phyloP scores from a whole-genome alignment of 2,888 invertebrate species.

The Halictus quadricinctus region DNA sequence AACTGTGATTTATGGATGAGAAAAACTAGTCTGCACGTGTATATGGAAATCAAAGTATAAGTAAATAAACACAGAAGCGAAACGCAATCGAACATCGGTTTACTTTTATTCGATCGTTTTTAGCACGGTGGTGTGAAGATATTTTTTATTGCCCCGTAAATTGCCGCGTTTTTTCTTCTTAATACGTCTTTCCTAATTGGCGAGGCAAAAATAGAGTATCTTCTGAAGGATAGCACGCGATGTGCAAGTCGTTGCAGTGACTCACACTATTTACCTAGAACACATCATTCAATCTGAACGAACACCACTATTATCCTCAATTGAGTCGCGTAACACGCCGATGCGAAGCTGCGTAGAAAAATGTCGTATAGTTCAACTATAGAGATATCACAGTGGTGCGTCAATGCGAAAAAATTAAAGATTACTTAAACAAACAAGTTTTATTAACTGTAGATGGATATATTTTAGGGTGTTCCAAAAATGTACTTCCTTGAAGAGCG shows the following conservation, averaged over 20 bases:
- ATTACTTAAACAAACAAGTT: too few relatives aligned
- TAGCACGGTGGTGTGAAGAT: background rate
- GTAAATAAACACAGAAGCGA: background rate
- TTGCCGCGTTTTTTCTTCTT: background rate
- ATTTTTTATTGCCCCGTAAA: background rate
- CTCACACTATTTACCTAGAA: conserved; percentile 7
- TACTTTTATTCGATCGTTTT: background rate
- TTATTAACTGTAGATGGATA: too few relatives aligned
- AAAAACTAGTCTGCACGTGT: background rate
- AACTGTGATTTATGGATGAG: background rate
- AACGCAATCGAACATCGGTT: background rate
- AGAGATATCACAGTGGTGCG: background rate
- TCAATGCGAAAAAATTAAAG: too few relatives aligned
- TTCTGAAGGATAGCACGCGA: background rate
- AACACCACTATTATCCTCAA: background rate
- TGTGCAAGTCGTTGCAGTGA: background rate
- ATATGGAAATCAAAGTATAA: background rate
- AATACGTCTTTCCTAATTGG: background rate
- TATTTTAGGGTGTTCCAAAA: too few relatives aligned
- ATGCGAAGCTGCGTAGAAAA: background rate
- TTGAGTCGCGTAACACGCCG: background rate
- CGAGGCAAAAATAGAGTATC: background rate
- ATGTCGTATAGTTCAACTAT: background rate
- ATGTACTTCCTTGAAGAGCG: too few relatives aligned
- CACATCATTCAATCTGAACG: background rate